Conservation (phyloP, 1,140 invertebrate genomes). For the Zaprionus ghesquierei region DNA sequence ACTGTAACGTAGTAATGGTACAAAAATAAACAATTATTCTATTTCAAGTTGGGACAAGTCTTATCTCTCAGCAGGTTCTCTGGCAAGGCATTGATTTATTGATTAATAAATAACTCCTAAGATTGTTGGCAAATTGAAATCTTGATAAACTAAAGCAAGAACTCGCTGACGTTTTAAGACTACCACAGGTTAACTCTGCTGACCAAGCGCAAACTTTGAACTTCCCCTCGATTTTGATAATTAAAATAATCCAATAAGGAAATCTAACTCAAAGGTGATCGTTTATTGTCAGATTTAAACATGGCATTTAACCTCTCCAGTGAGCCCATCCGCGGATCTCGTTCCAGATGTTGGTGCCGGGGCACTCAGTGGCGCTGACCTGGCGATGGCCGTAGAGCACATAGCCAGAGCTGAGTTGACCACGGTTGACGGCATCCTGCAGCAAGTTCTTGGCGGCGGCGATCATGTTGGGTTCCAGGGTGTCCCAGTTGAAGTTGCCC, state of each 20-base stretch:
- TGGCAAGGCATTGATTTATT: not conserved
- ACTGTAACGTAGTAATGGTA: not conserved
- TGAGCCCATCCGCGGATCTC: conserved; percentile 87
- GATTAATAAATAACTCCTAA: not conserved
- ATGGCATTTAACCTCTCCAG: conserved; percentile 70
- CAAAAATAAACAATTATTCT: not conserved
- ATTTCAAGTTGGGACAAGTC: not conserved
- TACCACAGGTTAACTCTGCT: not conserved
- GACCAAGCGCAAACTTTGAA: not conserved
- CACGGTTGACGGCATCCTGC: conserved; percentile 84
- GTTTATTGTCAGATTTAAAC: conserved; percentile 14
- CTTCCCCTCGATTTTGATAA: not conserved
- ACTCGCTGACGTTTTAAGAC: not conserved
- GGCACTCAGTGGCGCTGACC: conserved; percentile 87
- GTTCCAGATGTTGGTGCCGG: conserved; percentile 86
- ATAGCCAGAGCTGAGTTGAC: conserved; percentile 85
- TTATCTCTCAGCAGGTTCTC: not conserved
- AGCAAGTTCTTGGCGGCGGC: conserved; percentile 85
- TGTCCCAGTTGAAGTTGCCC: conserved; percentile 83
- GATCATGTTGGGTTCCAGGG: conserved; percentile 60
- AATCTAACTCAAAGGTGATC: not conserved
- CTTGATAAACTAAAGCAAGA: not conserved
- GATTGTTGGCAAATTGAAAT: not conserved
- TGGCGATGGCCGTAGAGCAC: conserved; percentile 88
- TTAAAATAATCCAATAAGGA: not conserved